phyloP scores from a whole-genome alignment of 2,888 invertebrate genomes.

The Chironomus riparius region DNA sequence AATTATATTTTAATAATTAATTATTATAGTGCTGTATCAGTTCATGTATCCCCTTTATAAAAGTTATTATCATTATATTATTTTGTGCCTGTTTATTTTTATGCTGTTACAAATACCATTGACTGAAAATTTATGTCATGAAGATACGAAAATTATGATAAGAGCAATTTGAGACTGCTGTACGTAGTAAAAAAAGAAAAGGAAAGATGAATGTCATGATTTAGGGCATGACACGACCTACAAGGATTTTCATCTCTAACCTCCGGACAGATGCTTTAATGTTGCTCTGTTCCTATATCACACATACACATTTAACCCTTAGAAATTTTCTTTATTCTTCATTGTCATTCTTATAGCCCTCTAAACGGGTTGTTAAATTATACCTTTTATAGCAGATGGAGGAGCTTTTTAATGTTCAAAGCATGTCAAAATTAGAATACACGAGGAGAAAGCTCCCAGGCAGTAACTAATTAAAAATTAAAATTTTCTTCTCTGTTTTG shows the following conservation, averaged over 20 bases:
- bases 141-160: not conserved
- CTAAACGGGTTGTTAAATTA: not conserved
- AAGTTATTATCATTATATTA: too few relatives aligned
- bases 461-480: slow-evolving; percentile 21
- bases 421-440: not conserved
- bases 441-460: not conserved
- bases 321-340: not conserved
- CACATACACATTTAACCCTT: not conserved
- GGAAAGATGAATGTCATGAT: not conserved
- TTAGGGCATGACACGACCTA: not conserved
- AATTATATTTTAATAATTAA: too few relatives aligned
- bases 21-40: too few relatives aligned
- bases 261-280: not conserved
- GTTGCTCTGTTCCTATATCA: not conserved
- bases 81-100: too few relatives aligned
- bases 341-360: not conserved
- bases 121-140: not conserved
- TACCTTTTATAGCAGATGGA: not conserved
- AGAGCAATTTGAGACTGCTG: not conserved
- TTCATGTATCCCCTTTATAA: too few relatives aligned
- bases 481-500: not conserved
- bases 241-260: not conserved
- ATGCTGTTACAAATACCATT: too few relatives aligned
- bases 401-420: not conserved
- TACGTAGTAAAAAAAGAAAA: too few relatives aligned